phyloP scores from a whole-genome alignment of 2,888 invertebrate species.

The Stratiomys singularior region DNA sequence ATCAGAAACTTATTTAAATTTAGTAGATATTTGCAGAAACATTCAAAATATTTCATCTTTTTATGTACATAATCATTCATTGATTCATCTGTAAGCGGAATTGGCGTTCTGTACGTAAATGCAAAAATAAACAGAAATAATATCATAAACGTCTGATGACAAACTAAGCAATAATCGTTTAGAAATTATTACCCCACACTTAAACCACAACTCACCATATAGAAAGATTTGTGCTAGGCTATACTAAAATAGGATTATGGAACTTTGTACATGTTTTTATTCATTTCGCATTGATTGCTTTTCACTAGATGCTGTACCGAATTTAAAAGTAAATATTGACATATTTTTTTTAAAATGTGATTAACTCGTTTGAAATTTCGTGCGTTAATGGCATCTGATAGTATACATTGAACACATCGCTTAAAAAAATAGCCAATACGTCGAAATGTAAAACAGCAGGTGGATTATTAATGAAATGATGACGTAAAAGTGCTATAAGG shows the following conservation, averaged over 20 bases:
- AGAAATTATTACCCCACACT: background rate
- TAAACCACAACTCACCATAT: background rate
- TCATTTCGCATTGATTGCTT: background rate
- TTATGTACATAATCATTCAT: background rate
- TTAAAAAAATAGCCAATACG: too few species aligned
- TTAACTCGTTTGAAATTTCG: too few species aligned
- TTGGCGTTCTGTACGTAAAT: background rate
- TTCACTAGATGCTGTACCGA: background rate
- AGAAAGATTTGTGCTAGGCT: background rate
- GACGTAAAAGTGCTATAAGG: too few species aligned
- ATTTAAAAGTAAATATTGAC: background rate
- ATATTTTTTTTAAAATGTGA: too few species aligned
- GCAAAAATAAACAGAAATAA: background rate
- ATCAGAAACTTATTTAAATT: too few species aligned
- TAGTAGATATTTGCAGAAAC: too few species aligned
- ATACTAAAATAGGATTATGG: background rate
- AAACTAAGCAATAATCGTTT: background rate
- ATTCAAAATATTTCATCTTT: background rate
- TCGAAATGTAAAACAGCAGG: too few species aligned
- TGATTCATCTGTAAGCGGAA: background rate
- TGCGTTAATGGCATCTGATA: too few species aligned
- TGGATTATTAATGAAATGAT: too few species aligned
- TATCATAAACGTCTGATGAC: background rate
- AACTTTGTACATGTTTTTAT: background rate
- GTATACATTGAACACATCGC: too few species aligned